Base-by-base conservation (phyloP, 2,888 invertebrate genomes). In the Leptothorax acervorum region DNA sequence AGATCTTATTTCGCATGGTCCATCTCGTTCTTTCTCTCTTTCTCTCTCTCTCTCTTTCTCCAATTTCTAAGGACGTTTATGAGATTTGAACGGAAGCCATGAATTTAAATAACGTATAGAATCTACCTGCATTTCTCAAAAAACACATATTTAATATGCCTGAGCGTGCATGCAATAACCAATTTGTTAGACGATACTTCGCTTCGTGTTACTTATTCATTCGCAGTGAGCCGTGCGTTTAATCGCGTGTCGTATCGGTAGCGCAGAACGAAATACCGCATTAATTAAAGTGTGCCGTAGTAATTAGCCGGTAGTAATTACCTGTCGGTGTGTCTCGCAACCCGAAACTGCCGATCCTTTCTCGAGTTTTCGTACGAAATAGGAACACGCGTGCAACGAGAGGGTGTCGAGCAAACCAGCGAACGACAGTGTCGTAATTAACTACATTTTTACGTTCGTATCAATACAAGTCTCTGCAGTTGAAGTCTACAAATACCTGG, bases 1-100 rank as follows among this genome's bases (percentile, higher is more conserved):
- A 55, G 74, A 31, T 82, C 81, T 66, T 82, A 82, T 75, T 84
- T 88, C 88, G 86, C 83, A 88, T 83, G 89, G 86, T 76, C 82
- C 84, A 84, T 28, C 1, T 65, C 12, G 42, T 8, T 23, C n/a
- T 42, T 3, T 23, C n/a, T 45, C 1, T 28, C 23, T 87, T 15
- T 8, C 8, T 62, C 9, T 62, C 35, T 62, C 60, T n/a, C 62
- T 63, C 39, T 11, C 6, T 51, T 18, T 6, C 53, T 90, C 87
- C 87, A 89, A 90, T 79, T 75, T 48, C 28, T 39, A 51, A 23
- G 42, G 31, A 76, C 23, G 11, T 66, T 55, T 42, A 35, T 45
- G 11, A 31, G 23, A 57, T 45, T 39, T 39, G 39, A 60, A 60
- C 45, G 15, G 18, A 5, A 48, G 8, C 11, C 48, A 48, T 28